These are phyloP conservation scores for Apamea sordens DNA, from an alignment of 2,888 invertebrate species.

Conservation along the genomic window DNA sequence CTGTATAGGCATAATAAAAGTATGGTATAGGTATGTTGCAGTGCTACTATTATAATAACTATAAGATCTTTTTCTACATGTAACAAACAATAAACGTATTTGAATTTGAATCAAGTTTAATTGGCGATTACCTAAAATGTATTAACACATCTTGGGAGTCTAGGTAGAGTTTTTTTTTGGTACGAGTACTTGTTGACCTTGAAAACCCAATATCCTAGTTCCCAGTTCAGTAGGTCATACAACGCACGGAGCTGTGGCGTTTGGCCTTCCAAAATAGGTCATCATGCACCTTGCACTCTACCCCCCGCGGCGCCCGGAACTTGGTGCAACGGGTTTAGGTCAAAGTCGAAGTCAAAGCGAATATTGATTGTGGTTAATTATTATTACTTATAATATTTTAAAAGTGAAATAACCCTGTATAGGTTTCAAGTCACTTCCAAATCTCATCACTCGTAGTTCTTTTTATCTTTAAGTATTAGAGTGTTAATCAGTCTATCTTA, in stretches of 20 bases:
- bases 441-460: background rate
- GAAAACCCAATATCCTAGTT: constrained; percentile 17
- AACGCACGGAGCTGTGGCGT: constrained; percentile 13
- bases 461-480: background rate
- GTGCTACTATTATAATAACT: too few species aligned
- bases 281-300: background rate
- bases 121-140: background rate
- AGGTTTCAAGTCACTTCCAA: background rate
- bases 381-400: too few species aligned
- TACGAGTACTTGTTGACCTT: constrained; percentile 12
- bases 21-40: too few species aligned
- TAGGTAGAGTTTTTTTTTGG: background rate
- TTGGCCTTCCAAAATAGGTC: constrained; percentile 39
- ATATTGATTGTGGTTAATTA: background rate
- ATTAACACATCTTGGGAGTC: background rate
- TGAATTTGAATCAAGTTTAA: too few species aligned
- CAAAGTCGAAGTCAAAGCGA: background rate
- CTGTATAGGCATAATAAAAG: too few species aligned
- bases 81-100: too few species aligned
- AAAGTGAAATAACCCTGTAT: background rate
- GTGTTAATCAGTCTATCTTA: background rate
- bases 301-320: background rate
- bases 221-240: constrained; percentile 42
- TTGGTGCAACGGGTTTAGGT: background rate
- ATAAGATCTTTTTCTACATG: too few species aligned